Evolutionary conservation across 92 coral and sea anemone genomes (phyloP), one percentile per base, ranked within the genome.

Genomic region (Palythoa grandis): DNA sequence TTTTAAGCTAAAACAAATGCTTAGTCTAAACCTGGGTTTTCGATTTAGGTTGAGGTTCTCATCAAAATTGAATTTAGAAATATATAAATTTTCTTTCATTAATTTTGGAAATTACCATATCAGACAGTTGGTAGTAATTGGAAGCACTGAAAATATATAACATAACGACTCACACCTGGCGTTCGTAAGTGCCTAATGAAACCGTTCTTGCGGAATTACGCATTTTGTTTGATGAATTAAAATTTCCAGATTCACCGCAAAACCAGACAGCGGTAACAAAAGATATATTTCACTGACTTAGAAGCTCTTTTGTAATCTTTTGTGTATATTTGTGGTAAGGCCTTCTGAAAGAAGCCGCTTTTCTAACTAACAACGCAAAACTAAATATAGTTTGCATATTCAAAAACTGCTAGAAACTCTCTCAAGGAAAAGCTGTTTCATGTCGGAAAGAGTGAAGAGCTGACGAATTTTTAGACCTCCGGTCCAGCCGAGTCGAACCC

Each of bases 121-220:
- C 22, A 54, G 22, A 54, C 82, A 76, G 63, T 76, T 56, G 63
- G 19, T 76, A 25, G 9, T 25, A 76, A 76, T 54, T 54, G n/a
- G 15, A 24, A 52, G 20, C 10, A 25, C 12, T 53, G 60, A 29
- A 19, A 52, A 15, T 52, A 56, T 52, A 75, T 22, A 75, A 11
- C 63, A 76, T 54, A 52, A 54, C 25, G 82, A 20, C 5, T 76
- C 53, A 10, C 82, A 76, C 82, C 82, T 76, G 82, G 66, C 82
- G 82, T 76, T 76, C 19, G 50, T 54, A 76, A 76, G 53, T 22
- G 16, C 29, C 63, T 52, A 76, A 76, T 20, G 40, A 52, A 54
- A 76, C 82, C 67, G 60, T 74, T 74, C 58, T 74, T 5, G 16
- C 37, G 40, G 17, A 11, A 16, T 37, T 52, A 24, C 79, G 79